phyloP scores from a whole-genome alignment of 2,113 vertebrate genomes.

The Chionis minor region DNA sequence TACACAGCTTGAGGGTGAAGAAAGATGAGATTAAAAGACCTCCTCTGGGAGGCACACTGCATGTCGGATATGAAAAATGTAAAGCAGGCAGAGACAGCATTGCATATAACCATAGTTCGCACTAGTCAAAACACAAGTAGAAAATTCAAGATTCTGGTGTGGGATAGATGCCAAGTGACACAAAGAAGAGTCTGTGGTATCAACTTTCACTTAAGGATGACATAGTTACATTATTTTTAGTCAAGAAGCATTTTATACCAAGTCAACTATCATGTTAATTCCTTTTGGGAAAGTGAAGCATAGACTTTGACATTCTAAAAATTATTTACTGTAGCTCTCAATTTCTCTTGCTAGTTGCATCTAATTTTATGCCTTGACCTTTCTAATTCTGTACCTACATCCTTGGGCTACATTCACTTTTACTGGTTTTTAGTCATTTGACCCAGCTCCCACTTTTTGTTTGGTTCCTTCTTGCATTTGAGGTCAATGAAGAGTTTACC shows the following conservation, averaged over 20 bases:
- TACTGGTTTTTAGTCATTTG: background rate
- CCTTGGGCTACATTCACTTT: background rate
- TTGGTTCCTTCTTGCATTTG: background rate
- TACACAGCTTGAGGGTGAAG: background rate
- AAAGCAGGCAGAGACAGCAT: background rate
- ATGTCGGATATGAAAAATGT: background rate
- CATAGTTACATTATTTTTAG: conserved; percentile 23
- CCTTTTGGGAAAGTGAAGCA: conserved; percentile 19
- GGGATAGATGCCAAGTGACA: background rate
- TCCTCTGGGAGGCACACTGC: background rate
- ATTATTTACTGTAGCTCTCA: conserved; percentile 12
- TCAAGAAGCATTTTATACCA: background rate
- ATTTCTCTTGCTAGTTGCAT: background rate
- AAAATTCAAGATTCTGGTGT: background rate
- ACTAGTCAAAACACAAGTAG: background rate
- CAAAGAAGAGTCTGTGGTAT: background rate
- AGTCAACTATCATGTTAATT: background rate
- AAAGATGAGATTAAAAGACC: background rate
- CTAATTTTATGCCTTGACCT: background rate
- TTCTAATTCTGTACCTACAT: background rate
- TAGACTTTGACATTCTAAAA: conserved; percentile 20
- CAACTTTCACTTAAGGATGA: background rate
- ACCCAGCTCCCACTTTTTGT: background rate
- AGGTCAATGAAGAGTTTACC: background rate
- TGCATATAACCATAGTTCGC: background rate